These are phyloP conservation scores for Oplegnathus fasciatus DNA, from an alignment of 2,113 vertebrate genomes.

Conservation along the genomic window DNA sequence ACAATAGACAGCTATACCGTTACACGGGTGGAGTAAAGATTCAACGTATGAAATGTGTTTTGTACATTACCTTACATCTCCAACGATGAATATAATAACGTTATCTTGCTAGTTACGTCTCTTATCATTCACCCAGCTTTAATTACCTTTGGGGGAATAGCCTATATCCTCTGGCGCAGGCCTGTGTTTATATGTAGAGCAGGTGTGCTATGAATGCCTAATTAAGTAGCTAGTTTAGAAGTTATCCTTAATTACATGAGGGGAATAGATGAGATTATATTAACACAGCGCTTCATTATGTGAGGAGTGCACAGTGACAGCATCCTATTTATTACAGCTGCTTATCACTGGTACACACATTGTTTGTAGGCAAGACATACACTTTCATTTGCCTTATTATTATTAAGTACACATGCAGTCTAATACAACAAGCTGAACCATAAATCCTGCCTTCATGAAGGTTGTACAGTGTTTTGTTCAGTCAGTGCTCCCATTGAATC, in stretches of 20 bases:
- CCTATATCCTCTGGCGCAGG: neutral
- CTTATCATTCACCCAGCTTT: neutral
- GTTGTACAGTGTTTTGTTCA: neutral
- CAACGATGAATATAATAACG: neutral
- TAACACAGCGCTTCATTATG: neutral
- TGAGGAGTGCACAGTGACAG: neutral
- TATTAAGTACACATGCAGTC: neutral
- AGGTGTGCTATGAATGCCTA: slow-evolving; percentile 34
- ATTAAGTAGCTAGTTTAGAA: slow-evolving; percentile 2
- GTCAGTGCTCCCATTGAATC: too few species aligned
- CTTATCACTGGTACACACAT: neutral
- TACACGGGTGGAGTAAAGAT: slow-evolving; percentile 1
- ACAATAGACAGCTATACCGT: slow-evolving; percentile 38
- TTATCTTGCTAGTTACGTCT: neutral
- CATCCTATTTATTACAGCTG: neutral
- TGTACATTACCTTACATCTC: neutral
- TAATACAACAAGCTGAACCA: neutral
- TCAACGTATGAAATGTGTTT: neutral
- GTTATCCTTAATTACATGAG: neutral
- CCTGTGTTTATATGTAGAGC: slow-evolving; percentile 8
- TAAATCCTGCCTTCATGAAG: neutral
- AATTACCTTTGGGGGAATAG: neutral
- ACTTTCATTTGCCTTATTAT: neutral
- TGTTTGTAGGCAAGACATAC: neutral
- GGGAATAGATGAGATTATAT: neutral